Evolutionary conservation across 2,888 invertebrate species (phyloP), one percentile per base, ranked within the genome.

Genomic region (Trichogramma dendrolimi): DNA sequence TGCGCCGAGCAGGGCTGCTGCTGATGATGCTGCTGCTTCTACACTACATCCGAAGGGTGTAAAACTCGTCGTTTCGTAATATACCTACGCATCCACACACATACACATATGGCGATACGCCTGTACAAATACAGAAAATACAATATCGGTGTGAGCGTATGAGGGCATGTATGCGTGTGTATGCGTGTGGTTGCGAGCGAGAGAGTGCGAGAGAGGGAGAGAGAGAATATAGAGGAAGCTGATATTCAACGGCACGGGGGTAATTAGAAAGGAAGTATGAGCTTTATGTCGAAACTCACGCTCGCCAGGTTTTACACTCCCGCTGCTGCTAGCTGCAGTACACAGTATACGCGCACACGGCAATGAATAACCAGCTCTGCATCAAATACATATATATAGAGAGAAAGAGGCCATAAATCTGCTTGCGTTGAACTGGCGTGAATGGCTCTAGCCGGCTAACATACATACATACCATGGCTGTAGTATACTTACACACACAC

Each of bases 371-470:
- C 27, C 27, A 27, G 27, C 27, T 27, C 27, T 27, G 27, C 27
- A 27, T 27, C 27, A 27, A 27, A 27, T 2, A 27, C 27, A 27
- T 27, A 27, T 27, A 27, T 27, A 27, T 27, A 47, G 11, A 8
- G 38, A 14, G 50, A 41, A 27, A 48, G 48, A 55, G 46, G 27
- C 71, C 70, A 75, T 78, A 78, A 77, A 78, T 78, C 73, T 71
- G 68, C 67, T 71, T 68, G 72, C 72, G 71, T 73, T 75, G 71
- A 76, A 76, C 74, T 74, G 76, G 75, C 72, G 72, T 75, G 72
- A 75, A 77, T 75, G 74, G 75, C 43, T 27, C 27, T 27, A 27
- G 27, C 27, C 27, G 27, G 27, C 27, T 27, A 27, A 27, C 27
- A 27, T 27, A 27, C 27, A 27, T 27, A 27, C 27, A 27, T 73